Conservation (phyloP, 2,113 vertebrate species). For the Choloepus hoffmanni region DNA sequence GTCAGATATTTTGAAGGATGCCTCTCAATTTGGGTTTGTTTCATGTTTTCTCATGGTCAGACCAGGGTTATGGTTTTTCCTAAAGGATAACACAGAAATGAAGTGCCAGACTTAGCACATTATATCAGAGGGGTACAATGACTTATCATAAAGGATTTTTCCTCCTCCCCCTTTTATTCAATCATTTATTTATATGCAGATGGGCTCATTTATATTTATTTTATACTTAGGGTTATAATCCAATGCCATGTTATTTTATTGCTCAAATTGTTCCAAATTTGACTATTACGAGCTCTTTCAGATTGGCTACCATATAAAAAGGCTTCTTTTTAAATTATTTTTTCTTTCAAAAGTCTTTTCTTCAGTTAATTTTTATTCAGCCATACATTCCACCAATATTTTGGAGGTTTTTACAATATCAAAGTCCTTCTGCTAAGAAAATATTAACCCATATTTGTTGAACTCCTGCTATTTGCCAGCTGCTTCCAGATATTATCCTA, state of each 20-base stretch:
- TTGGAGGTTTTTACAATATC: not conserved
- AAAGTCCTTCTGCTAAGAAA: not conserved
- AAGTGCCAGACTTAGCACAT: not conserved
- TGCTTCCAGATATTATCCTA: not conserved
- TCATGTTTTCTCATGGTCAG: not conserved
- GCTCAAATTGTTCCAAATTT: slow-evolving; percentile 39
- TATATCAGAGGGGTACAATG: not conserved
- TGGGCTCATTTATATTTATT: not conserved
- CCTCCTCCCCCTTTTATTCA: not conserved
- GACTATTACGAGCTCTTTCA: slow-evolving; percentile 5
- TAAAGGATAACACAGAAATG: not conserved
- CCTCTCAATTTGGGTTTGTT: not conserved
- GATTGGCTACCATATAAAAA: not conserved
- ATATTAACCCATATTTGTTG: not conserved
- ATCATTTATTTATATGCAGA: not conserved
- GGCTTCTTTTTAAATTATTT: slow-evolving; percentile 11
- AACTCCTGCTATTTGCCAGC: not conserved
- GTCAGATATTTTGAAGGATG: slow-evolving; percentile 1
- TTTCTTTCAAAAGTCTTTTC: not conserved
- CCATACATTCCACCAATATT: not conserved
- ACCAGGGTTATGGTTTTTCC: not conserved
- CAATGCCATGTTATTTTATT: not conserved
- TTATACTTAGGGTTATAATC: slow-evolving; percentile 8
- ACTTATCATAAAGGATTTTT: not conserved
- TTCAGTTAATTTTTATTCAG: not conserved